Evolutionary conservation across 2,113 vertebrate genomes (phyloP), one percentile per base, ranked within the genome.

Genomic region (Catharus bicknelli): DNA sequence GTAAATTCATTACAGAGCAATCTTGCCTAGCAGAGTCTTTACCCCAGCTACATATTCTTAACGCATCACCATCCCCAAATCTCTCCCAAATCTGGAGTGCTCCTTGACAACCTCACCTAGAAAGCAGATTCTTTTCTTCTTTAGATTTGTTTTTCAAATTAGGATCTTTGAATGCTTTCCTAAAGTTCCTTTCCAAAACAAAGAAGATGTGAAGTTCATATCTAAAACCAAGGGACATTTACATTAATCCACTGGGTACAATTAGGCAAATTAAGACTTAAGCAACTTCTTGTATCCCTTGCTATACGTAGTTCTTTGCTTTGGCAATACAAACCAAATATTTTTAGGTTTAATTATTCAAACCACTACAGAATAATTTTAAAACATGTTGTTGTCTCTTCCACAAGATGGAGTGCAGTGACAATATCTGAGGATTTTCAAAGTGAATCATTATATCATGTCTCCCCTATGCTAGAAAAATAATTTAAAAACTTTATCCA

Each of bases 341-440:
- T 27, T 90, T 68, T 30, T 82, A 62, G 8, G 26, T 78, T 94
- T 85, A 90, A 82, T 93, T 89, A 90, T 67, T 82, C 66, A 85
- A 87, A 43, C 36, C 62, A 76, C 58, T 66, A n/a, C 5, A 78
- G 73, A 54, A 86, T 90, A 8, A 51, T 66, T 95, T 94, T 30
- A 76, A 72, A 90, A 83, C 50, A 74, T 57, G 66, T 72, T 86
- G 84, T 95, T 91, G 70, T 62, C 67, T 90, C 89, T 91, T 95
- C 95, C 86, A 95, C 84, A 92, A 96, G 92, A 95, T 92, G 92
- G 88, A 94, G 88, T 84, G 62, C 93, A 93, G 74, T 88, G 93
- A 94, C 75, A 96, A 36, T 88, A 91, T 83, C 90, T 88, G 70
- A 95, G 69, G 76, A 79, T 85, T 92, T 94, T 87, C 74, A 87